phyloP scores from a whole-genome alignment of 2,888 invertebrate genomes.

The Alviniconcha strummeri region DNA sequence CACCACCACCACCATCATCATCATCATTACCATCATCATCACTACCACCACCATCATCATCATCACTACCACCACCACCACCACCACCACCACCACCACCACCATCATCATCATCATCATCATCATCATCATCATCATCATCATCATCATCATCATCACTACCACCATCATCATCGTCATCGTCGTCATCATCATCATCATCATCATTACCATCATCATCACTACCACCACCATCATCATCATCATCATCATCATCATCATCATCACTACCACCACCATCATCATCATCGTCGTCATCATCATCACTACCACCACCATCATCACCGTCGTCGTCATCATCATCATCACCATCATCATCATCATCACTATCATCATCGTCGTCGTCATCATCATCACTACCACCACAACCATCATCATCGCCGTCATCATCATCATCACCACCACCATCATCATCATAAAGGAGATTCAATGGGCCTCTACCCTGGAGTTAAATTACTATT shows the following conservation, averaged over 20 bases:
- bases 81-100: neutral
- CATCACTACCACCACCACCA: neutral
- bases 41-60: neutral
- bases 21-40: conserved; percentile 1
- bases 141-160: neutral
- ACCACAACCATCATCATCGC: neutral
- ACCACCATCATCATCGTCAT: neutral
- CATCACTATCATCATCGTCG: neutral
- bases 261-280: neutral
- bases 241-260: conserved; percentile 5
- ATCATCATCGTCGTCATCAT: neutral
- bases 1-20: neutral
- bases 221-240: neutral
- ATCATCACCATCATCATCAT: neutral
- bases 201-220: neutral
- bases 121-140: neutral
- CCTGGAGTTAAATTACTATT: neutral
- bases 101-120: conserved; percentile 1
- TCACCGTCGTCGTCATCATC: no score
- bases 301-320: neutral
- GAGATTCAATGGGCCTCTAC: no score
- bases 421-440: conserved; percentile 5
- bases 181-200: neutral
- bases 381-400: neutral
- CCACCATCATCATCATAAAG: neutral